Base-by-base conservation (phyloP, 2,888 invertebrate species). In the Acleris literana region DNA sequence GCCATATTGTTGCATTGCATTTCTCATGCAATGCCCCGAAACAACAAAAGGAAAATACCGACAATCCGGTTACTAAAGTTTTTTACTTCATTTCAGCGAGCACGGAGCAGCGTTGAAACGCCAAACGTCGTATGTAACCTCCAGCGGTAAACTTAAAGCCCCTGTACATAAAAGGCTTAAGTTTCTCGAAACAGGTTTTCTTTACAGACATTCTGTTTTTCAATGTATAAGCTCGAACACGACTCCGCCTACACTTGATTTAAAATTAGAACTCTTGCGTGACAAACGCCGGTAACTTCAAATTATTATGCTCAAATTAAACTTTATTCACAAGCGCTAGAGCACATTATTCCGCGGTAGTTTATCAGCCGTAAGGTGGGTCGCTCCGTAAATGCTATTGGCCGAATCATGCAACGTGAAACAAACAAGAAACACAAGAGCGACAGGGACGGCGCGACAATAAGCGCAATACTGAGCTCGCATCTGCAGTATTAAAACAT, bases 191-290 rank as follows among this genome's bases (percentile, higher is more conserved):
- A 89, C 90, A 86, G 86, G 88, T 91, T 90, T 88, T 85, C 87
- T 88, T 87, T 87, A 90, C 88, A 92, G 90, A 89, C 92, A 86
- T 92, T 92, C 87, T 88, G 90, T 90, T 89, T 90, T 90, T 90
- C 88, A 90, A 89, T 91, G 87, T 84, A 86, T 88, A 89, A 90
- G 88, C 89, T 87, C 85, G 82, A 77, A 86, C 87, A 84, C 79
- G 78, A 87, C 92, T 90, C 92, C 92, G 92, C 92, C 92, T 92
- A 92, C 92, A 90, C 92, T 91, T 89, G 90, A 89, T 92, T 92
- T 92, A 91, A 92, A 92, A 92, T 92, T 92, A 91, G 92, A 92
- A 92, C 90, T 89, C 90, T 90, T 88, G 90, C 90, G 84, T 92
- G 91, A 92, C 91, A 91, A 91, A 92, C 90, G 92, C 90, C 90